These are phyloP conservation scores for Squalus acanthias DNA, from an alignment of 2,797 vertebrate genomes.

Conservation along the genomic window DNA sequence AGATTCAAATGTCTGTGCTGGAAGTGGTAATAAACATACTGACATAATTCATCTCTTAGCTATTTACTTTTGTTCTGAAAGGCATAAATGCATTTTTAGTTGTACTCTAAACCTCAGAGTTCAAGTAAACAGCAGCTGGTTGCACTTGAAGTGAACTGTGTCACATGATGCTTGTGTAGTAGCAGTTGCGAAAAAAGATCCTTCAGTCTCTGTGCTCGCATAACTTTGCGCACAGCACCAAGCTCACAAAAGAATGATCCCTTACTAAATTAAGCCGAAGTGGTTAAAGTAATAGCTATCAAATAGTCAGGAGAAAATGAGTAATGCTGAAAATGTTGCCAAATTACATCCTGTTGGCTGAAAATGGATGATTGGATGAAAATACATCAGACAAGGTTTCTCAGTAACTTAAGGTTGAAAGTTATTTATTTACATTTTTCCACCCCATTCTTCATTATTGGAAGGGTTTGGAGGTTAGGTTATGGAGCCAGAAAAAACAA, in stretches of 20 bases:
- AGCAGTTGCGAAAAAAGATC: background rate
- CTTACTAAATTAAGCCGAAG: background rate
- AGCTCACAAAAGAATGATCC: background rate
- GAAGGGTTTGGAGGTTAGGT: background rate
- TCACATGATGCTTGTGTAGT: background rate
- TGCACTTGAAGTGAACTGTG: conserved; percentile 31
- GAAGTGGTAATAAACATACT: background rate
- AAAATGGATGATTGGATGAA: background rate
- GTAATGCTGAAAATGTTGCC: background rate
- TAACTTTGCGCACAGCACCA: background rate
- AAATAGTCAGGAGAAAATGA: conserved; percentile 1
- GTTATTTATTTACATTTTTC: background rate
- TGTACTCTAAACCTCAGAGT: conserved; percentile 18
- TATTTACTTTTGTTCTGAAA: conserved; percentile 34
- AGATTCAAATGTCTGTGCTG: background rate
- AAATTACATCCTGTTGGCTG: background rate
- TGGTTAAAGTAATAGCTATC: conserved; percentile 3
- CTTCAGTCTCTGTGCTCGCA: background rate
- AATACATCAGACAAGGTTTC: background rate
- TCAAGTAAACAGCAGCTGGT: conserved; percentile 36
- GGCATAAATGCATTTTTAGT: conserved; percentile 32
- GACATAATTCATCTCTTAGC: background rate
- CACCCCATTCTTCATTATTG: background rate
- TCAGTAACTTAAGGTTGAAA: background rate
- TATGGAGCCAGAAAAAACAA: background rate